These are phyloP conservation scores for Setophaga petechia DNA, from an alignment of 2,113 vertebrate genomes.

Conservation along the genomic window DNA sequence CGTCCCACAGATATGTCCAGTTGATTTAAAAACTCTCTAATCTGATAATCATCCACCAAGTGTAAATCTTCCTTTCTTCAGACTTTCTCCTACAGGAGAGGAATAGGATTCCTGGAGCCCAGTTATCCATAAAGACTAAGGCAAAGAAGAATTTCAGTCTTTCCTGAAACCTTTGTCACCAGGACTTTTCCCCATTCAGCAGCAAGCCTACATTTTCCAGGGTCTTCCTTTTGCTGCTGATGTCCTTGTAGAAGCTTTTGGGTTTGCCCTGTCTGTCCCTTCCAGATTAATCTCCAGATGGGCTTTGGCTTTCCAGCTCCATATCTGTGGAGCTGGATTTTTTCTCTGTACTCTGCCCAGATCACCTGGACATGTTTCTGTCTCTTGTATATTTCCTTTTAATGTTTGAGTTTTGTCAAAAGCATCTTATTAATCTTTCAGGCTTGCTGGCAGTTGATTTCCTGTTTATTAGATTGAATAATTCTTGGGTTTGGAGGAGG, in stretches of 20 bases:
- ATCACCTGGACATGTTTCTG: background rate
- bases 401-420: background rate
- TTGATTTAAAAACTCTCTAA: background rate
- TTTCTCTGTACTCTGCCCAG: background rate
- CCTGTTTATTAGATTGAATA: background rate
- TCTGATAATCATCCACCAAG: accelerated
- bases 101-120: background rate
- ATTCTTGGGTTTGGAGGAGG: background rate
- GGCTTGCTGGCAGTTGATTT: background rate
- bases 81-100: background rate
- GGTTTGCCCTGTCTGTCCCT: accelerated
- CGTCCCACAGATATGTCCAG: background rate
- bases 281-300: background rate
- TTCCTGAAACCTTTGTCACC: background rate
- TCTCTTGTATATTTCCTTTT: background rate
- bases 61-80: background rate
- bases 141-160: background rate
- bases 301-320: background rate
- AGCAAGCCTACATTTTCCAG: background rate
- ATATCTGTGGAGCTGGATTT: background rate
- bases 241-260: background rate
- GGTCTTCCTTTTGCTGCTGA: background rate
- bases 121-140: background rate
- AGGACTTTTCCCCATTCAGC: background rate
- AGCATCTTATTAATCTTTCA: background rate